These are phyloP conservation scores for Platycnemis pennipes DNA, from an alignment of 2,888 invertebrate species.

Conservation along the genomic window DNA sequence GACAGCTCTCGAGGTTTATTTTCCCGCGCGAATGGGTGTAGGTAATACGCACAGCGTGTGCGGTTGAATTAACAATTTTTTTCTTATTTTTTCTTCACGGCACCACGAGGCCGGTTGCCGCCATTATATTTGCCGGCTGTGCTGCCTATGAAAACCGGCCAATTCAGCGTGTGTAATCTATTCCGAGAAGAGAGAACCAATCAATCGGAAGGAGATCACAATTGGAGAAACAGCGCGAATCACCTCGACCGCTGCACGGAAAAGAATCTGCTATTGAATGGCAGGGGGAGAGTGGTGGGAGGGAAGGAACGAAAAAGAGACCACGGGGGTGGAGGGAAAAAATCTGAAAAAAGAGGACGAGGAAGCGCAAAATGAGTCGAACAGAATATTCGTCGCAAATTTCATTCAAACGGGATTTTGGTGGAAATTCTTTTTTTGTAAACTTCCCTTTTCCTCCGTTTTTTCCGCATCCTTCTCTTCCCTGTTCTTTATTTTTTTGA, in stretches of 20 bases:
- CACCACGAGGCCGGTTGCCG: neutral
- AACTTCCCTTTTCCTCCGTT: neutral
- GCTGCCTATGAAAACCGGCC: neutral
- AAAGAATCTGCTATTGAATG: neutral
- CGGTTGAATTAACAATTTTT: neutral
- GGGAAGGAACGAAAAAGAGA: neutral
- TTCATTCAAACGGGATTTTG: conserved; percentile 18
- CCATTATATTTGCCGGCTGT: neutral
- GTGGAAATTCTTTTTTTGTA: neutral
- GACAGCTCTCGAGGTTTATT: neutral
- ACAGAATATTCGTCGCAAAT: conserved; percentile 28
- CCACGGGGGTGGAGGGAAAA: no score
- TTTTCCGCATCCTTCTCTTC: neutral
- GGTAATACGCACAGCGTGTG: neutral
- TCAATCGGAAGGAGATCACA: neutral
- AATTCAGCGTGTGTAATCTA: neutral
- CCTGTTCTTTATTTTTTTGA: conserved; percentile 1
- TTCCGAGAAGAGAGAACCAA: neutral
- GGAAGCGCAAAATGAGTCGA: neutral
- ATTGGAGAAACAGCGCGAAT: neutral
- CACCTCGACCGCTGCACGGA: neutral
- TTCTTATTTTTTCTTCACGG: neutral
- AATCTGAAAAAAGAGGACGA: neutral
- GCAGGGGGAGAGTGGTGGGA: neutral
- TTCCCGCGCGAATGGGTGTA: neutral